Evolutionary conservation across 2,797 vertebrate genomes (phyloP).

Genomic region (Takifugu rubripes): DNA sequence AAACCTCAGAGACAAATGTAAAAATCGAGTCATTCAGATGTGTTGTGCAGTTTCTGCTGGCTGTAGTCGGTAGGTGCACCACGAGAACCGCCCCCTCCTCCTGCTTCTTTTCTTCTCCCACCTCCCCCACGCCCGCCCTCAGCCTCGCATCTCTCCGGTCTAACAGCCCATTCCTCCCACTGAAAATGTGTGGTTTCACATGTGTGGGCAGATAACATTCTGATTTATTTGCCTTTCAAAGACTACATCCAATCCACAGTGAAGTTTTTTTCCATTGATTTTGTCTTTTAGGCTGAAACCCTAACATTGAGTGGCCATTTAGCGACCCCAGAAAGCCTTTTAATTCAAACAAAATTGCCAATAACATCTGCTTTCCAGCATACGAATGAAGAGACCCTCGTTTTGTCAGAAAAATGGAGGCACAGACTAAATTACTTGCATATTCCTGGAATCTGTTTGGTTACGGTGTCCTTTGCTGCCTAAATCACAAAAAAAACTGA

Average conservation of each 20-base stretch:
- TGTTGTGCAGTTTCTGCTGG: slow-evolving; percentile 25
- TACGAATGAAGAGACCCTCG: slow-evolving; percentile 6
- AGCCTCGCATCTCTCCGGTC: slow-evolving; percentile 62
- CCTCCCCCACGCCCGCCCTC: slow-evolving; percentile 66
- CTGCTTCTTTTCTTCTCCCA: slow-evolving; percentile 45
- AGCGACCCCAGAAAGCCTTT: no score
- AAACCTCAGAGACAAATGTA: slow-evolving; percentile 26
- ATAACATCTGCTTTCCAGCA: slow-evolving; percentile 1
- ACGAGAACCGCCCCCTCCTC: slow-evolving; percentile 53
- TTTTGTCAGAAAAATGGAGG: slow-evolving; percentile 3
- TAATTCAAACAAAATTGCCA: not conserved
- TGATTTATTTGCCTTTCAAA: slow-evolving; percentile 36
- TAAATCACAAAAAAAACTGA: slow-evolving; percentile 33
- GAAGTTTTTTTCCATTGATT: not conserved
- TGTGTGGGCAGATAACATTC: slow-evolving; percentile 42
- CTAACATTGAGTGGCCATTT: no score
- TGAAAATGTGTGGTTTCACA: slow-evolving; percentile 59
- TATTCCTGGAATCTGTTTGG: slow-evolving; percentile 6
- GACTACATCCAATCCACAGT: slow-evolving; percentile 22
- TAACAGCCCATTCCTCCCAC: slow-evolving; percentile 70
- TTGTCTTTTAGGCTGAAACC: not conserved
- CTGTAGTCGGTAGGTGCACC: slow-evolving; percentile 40
- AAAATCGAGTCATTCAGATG: slow-evolving; percentile 6
- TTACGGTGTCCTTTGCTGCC: slow-evolving; percentile 5
- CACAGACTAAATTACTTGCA: slow-evolving; percentile 6